Evolutionary conservation across 2,888 invertebrate genomes (phyloP).

Genomic region (Microplitis deprimator): DNA sequence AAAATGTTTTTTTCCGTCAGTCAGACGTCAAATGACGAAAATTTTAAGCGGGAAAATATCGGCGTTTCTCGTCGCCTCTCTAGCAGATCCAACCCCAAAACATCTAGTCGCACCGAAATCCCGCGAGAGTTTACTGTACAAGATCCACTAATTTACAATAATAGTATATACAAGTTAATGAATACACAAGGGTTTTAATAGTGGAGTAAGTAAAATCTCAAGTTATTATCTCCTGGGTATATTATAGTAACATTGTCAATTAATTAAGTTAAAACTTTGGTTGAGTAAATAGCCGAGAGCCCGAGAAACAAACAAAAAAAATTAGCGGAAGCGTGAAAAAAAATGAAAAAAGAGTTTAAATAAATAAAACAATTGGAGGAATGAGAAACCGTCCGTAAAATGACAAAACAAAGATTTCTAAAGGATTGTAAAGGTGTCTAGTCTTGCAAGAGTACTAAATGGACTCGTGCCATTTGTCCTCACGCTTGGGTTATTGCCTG

Average conservation of each 20-base stretch:
- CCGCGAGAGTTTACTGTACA: constrained; percentile 15
- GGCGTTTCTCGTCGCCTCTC: no score
- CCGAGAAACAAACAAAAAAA: background rate
- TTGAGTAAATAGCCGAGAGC: background rate
- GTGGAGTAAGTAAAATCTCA: constrained; percentile 10
- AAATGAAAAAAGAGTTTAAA: constrained; percentile 9
- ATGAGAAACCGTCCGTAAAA: constrained; percentile 42
- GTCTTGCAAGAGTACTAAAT: constrained; percentile 39
- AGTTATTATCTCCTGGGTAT: constrained; percentile 39
- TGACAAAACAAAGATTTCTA: constrained; percentile 30
- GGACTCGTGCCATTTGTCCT: constrained; percentile 48
- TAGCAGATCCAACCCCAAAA: background rate
- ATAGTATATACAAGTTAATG: constrained; percentile 21
- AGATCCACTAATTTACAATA: constrained; percentile 35
- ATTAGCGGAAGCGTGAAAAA: background rate
- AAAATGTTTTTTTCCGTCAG: no score
- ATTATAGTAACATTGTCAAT: constrained; percentile 34
- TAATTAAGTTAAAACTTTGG: constrained; percentile 27
- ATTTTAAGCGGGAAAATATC: no score
- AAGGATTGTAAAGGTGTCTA: constrained; percentile 1
- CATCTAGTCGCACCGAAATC: constrained; percentile 18
- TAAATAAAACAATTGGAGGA: constrained; percentile 27
- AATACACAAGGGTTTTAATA: constrained; percentile 38
- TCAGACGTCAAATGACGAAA: no score
- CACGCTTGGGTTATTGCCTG: constrained; percentile 46